Evolutionary conservation across 2,888 invertebrate genomes (phyloP).

Genomic region (Leptinotarsa haldemani): DNA sequence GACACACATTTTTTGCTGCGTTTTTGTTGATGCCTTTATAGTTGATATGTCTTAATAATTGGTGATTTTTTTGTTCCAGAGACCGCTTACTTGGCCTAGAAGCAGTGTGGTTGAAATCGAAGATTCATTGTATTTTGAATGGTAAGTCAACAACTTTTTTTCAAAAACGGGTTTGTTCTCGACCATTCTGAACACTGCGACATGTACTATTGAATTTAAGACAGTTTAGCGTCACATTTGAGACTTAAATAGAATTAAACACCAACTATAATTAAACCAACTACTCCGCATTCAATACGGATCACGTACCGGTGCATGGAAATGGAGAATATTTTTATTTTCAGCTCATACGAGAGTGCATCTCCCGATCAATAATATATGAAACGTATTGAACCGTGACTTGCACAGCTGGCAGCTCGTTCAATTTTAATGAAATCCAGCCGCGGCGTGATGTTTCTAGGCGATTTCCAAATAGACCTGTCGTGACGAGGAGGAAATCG

Average conservation of each 20-base stretch:
- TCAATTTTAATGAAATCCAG: slow-evolving; percentile 22
- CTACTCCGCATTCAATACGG: neutral
- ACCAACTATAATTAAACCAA: neutral
- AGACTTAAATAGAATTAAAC: no score
- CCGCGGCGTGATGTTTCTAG: slow-evolving; percentile 26
- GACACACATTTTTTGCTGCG: no score
- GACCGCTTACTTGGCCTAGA: no score
- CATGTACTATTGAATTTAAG: no score
- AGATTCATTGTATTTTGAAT: no score
- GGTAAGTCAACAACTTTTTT: no score
- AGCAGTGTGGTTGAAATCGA: no score
- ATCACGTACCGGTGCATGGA: slow-evolving; percentile 8
- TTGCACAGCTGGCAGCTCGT: slow-evolving; percentile 28
- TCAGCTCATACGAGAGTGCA: slow-evolving; percentile 3
- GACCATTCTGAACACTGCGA: no score
- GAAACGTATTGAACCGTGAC: slow-evolving; percentile 33
- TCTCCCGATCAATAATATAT: slow-evolving; percentile 28
- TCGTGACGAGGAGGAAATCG: neutral
- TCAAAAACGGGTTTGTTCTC: no score
- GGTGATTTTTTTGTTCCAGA: no score
- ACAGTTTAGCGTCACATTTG: neutral
- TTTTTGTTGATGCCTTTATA: no score
- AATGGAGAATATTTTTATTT: slow-evolving; percentile 14
- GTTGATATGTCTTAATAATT: no score
- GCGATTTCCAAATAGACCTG: slow-evolving; percentile 17